These are phyloP conservation scores for Paracentrotus lividus DNA, from an alignment of 53 echinoderm and acorn worm species.

Conservation along the genomic window DNA sequence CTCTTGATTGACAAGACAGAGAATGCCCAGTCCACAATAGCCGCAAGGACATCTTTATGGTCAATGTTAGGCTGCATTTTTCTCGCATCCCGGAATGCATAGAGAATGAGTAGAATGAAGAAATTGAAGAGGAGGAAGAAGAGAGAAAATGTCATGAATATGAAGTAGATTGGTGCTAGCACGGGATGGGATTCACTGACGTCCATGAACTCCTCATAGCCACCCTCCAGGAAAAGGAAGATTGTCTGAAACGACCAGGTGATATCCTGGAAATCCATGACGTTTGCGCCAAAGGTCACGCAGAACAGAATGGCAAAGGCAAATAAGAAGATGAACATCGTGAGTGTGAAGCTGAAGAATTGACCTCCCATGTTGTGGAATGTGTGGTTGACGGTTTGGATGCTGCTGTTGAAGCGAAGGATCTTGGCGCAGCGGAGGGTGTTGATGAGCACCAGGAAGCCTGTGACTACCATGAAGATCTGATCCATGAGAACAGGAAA, in stretches of 20 bases:
- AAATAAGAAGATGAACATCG: conserved; percentile 64
- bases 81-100: conserved; percentile 70
- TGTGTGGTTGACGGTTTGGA: conserved; percentile 80
- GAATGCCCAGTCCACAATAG: conserved; percentile 76
- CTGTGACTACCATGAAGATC: conserved; percentile 65
- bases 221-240: conserved; percentile 79
- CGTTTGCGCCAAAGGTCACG: conserved; percentile 74
- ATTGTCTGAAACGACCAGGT: conserved; percentile 75
- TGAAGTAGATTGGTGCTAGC: conserved; percentile 75
- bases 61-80: conserved; percentile 32
- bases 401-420: conserved; percentile 89
- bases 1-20: conserved; percentile 77
- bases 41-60: conserved; percentile 73
- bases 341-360: conserved; percentile 65
- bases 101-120: conserved; percentile 76
- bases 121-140: conserved; percentile 81
- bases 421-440: conserved; percentile 89
- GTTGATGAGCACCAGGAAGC: conserved; percentile 80
- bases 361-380: conserved; percentile 61
- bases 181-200: conserved; percentile 71
- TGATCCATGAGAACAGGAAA: conserved; percentile 74
- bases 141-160: conserved; percentile 66
- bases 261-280: conserved; percentile 78
- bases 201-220: conserved; percentile 79
- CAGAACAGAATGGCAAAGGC: conserved; percentile 71